Conservation (phyloP, 2,797 vertebrate genomes). For the Echiichthys vipera region DNA sequence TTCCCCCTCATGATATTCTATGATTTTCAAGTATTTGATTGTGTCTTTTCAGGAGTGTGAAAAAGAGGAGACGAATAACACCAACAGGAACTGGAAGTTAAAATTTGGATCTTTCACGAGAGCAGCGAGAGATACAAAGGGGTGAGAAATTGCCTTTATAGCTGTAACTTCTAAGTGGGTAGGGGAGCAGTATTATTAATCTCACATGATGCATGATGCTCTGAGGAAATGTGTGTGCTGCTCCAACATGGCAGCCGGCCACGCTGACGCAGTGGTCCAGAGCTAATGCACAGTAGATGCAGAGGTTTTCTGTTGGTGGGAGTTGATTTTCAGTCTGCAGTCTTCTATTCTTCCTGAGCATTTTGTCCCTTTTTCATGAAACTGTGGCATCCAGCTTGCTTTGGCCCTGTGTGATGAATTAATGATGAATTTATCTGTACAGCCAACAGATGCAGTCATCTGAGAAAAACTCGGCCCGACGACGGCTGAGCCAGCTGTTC, state of each 20-base stretch:
- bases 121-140: slow-evolving; percentile 19
- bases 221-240: slow-evolving; percentile 27
- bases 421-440: slow-evolving; percentile 58
- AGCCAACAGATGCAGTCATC: slow-evolving; percentile 69
- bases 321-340: slow-evolving; percentile 38
- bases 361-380: slow-evolving; percentile 22
- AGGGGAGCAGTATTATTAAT: slow-evolving; percentile 13
- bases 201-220: slow-evolving; percentile 35
- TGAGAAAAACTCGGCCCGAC: slow-evolving; percentile 48
- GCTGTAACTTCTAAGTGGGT: slow-evolving; percentile 5
- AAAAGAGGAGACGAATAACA: slow-evolving; percentile 22
- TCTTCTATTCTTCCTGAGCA: slow-evolving; percentile 56
- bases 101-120: slow-evolving; percentile 62
- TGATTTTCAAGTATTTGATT: slow-evolving; percentile 13
- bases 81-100: slow-evolving; percentile 57
- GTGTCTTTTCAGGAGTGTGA: slow-evolving; percentile 50
- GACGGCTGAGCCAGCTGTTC: slow-evolving; percentile 71
- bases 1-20: neutral
- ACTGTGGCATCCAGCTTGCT: slow-evolving; percentile 2
- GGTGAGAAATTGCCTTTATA: slow-evolving; percentile 60
- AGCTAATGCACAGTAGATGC: slow-evolving; percentile 46
- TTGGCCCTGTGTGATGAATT: slow-evolving; percentile 37
- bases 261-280: slow-evolving; percentile 37
- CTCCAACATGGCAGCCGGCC: slow-evolving; percentile 53
- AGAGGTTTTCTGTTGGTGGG: slow-evolving; percentile 30